Base-by-base conservation (phyloP, 23 tunicate species). In the Oikopleura vanhoeffeni region DNA sequence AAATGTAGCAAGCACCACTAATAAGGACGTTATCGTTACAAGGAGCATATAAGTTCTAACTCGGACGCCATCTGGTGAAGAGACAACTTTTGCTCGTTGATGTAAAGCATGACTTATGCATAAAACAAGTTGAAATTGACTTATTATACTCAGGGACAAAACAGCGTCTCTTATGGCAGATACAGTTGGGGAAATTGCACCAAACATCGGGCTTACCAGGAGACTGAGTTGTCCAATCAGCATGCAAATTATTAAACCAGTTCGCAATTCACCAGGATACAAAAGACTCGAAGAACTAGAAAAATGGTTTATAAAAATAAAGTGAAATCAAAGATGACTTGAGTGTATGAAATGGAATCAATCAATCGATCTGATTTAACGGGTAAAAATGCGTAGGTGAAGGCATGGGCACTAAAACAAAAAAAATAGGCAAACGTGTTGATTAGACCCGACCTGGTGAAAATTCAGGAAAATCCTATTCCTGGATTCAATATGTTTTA, bases 41-140 rank as follows among this genome's bases (percentile, higher is more conserved):
- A 71, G 38, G 79, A 18, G 35, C 27, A 32, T 18, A 71, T 71
- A 71, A 13, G 34, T 18, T 28, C 35, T 4, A 28, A 71, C 79
- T 18, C 32, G 34, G 32, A 71, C 27, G 64, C 64, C 64, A 71
- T 71, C 35, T 28, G 79, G 79, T 30, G 79, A 71, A 13, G 79
- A 71, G 35, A 71, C 79, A 30, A 71, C 79, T 30, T 71, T 71
- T 33, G 79, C 35, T 28, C 79, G 79, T 38, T 71, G 79, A 71
- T 30, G 79, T 18, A 71, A 38, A 71, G 79, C 27, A 30, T 71
- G 79, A 32, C 34, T 13, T 18, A 71, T 71, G 79, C 79, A 18
- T 18, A 71, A 38, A 33, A 32, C 34, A 4, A 71, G 32, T 30
- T 13, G 27, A 71, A 71, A 71, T 30, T 71, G 34, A 30, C 27